phyloP scores from a whole-genome alignment of 2,113 vertebrate species.

The Heliornis fulica region DNA sequence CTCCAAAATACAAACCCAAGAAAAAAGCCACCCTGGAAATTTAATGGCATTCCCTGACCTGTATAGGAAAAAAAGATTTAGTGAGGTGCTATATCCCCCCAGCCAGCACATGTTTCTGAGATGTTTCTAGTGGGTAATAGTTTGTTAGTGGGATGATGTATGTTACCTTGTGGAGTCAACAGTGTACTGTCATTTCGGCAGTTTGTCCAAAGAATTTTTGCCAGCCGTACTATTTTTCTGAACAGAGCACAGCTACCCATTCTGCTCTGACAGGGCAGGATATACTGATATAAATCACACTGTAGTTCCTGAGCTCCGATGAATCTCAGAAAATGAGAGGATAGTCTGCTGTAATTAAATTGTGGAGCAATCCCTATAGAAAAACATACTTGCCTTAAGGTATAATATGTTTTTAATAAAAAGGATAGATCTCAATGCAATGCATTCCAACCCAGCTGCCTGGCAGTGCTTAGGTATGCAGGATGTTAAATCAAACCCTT shows the following conservation, averaged over 20 bases:
- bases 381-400: slow-evolving; percentile 32
- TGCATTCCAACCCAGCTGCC: not conserved
- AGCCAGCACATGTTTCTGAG: slow-evolving; percentile 17
- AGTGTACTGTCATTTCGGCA: slow-evolving; percentile 16
- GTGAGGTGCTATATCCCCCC: not conserved
- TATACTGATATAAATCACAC: slow-evolving; percentile 37
- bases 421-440: not conserved
- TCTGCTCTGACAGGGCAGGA: slow-evolving; percentile 11
- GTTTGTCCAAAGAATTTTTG: slow-evolving; percentile 37
- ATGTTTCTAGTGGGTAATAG: slow-evolving; percentile 11
- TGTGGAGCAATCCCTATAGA: not conserved
- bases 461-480: slow-evolving; percentile 8
- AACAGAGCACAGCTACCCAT: slow-evolving; percentile 8
- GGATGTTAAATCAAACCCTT: slow-evolving; percentile 32
- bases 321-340: slow-evolving; percentile 55
- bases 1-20: too few relatives aligned
- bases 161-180: not conserved
- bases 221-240: slow-evolving; percentile 19
- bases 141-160: slow-evolving; percentile 54
- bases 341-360: slow-evolving; percentile 59
- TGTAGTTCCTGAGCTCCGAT: not conserved
- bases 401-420: slow-evolving; percentile 67
- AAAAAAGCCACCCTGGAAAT: not conserved
- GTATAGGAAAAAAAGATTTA: not conserved
- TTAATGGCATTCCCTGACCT: not conserved